Evolutionary conservation across 2,797 vertebrate species (phyloP).

Genomic region (Silurus lanzhouensis): DNA sequence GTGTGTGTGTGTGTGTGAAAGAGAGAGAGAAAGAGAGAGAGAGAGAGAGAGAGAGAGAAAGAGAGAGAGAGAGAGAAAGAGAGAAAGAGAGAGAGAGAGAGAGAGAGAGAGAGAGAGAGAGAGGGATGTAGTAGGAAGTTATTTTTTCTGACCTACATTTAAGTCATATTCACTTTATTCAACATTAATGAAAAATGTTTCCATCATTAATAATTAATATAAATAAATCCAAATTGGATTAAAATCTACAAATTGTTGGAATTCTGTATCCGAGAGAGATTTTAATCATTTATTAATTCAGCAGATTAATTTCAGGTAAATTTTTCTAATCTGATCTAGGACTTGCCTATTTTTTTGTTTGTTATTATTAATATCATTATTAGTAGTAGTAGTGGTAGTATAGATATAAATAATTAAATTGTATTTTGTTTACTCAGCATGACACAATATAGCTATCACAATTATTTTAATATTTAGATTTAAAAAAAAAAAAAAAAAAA

Average conservation of each 20-base stretch:
- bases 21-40: neutral
- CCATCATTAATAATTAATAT: neutral
- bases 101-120: neutral
- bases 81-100: neutral
- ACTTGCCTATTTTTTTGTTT: neutral
- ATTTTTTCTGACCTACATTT: slow-evolving; percentile 28
- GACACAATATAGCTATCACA: no score
- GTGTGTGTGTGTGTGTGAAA: neutral
- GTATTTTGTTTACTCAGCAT: neutral
- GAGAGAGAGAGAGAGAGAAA: neutral
- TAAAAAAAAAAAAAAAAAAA: neutral
- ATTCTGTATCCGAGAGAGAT: neutral
- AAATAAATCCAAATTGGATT: no score
- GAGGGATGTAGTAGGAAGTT: neutral
- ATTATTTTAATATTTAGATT: neutral
- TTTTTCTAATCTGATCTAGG: neutral
- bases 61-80: neutral
- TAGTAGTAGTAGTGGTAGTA: neutral
- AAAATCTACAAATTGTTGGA: no score
- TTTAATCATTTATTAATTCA: neutral
- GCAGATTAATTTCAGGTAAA: neutral
- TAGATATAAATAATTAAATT: neutral
- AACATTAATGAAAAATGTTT: neutral
- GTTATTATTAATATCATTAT: neutral
- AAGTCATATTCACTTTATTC: neutral